These are phyloP conservation scores for Caenorhabditis brenneri DNA, from an alignment of 1,140 invertebrate species.

Conservation along the genomic window DNA sequence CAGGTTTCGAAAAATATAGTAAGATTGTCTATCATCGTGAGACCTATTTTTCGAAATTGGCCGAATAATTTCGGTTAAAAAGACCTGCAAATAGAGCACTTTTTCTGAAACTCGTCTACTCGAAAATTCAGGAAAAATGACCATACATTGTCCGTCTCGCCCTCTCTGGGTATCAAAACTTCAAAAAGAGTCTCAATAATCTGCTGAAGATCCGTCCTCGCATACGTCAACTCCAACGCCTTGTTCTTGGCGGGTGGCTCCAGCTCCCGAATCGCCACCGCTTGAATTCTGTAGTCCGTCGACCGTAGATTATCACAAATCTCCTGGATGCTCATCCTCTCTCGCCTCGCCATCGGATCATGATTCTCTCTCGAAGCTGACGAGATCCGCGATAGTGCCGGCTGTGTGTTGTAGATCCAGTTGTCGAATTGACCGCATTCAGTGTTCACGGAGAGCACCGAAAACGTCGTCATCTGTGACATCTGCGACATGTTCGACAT, in stretches of 20 bases:
- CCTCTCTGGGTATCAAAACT: neutral
- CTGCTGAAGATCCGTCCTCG: neutral
- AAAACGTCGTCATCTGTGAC: neutral
- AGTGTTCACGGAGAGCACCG: neutral
- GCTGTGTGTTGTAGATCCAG: neutral
- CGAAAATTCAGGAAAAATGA: neutral
- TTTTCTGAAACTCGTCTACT: no score
- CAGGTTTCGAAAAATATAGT: no score
- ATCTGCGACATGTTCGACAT: slow-evolving; percentile 11
- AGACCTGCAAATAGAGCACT: no score
- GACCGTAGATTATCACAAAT: neutral
- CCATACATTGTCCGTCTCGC: neutral
- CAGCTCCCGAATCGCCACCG: neutral
- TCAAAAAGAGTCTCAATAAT: neutral
- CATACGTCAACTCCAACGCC: neutral
- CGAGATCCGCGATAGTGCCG: neutral
- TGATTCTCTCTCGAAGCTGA: neutral
- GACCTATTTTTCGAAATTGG: no score
- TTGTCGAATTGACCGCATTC: neutral
- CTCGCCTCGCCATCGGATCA: neutral
- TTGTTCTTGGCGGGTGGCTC: neutral
- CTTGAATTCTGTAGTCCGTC: neutral
- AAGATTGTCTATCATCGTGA: no score
- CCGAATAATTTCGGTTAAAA: no score
- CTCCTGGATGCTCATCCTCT: neutral